Evolutionary conservation across 2,888 invertebrate species (phyloP).

Genomic region (Aphodius granarius): DNA sequence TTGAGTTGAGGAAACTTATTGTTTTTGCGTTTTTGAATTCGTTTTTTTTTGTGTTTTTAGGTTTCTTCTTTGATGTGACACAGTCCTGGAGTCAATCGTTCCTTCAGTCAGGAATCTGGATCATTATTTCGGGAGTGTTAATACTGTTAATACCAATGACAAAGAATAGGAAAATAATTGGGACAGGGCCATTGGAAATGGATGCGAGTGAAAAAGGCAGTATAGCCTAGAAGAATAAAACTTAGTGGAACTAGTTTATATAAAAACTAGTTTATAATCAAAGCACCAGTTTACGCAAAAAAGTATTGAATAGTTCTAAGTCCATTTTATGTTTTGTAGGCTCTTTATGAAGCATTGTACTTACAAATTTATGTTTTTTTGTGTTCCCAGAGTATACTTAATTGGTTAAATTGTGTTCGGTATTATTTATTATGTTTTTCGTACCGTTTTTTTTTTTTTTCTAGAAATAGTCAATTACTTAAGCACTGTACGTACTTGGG

Average conservation of each 20-base stretch:
- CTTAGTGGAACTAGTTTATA: not conserved
- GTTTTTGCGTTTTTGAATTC: not conserved
- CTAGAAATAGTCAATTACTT: not conserved
- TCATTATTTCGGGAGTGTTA: slow-evolving; percentile 74
- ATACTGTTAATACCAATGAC: slow-evolving; percentile 68
- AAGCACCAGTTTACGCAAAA: not conserved
- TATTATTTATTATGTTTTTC: not conserved
- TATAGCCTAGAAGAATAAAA: slow-evolving; percentile 14
- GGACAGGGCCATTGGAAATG: slow-evolving; percentile 57
- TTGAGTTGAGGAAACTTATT: not conserved
- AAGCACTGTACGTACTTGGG: not conserved
- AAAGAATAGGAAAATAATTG: slow-evolving; percentile 65
- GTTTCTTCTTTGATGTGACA: slow-evolving; percentile 66
- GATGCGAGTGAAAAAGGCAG: slow-evolving; percentile 38
- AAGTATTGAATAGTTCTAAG: not conserved
- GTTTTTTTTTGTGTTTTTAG: slow-evolving; percentile 44
- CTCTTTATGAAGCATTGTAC: not conserved
- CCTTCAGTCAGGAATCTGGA: slow-evolving; percentile 79
- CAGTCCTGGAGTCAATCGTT: slow-evolving; percentile 77
- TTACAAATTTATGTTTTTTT: not conserved
- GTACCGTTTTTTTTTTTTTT: not conserved
- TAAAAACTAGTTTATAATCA: not conserved
- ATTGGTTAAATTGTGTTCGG: not conserved
- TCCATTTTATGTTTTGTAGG: not conserved
- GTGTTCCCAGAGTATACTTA: not conserved